Conservation (phyloP, 2,888 invertebrate genomes). For the Drosophila fulvimacula region DNA sequence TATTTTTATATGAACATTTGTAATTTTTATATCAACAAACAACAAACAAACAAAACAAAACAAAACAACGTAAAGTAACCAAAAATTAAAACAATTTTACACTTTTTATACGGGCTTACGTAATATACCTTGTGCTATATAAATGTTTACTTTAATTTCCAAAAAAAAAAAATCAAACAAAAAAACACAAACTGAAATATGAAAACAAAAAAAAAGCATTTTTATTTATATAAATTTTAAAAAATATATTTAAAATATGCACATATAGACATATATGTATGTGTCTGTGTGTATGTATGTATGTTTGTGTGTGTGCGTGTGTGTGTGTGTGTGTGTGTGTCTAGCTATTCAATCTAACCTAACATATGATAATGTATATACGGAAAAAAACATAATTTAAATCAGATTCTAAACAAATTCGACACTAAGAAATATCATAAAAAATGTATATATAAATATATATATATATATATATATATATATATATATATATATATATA, state of each 20-base stretch:
- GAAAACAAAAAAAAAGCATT: conserved; percentile 55
- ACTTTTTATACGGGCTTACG: conserved; percentile 78
- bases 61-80: not conserved
- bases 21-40: conserved; percentile 62
- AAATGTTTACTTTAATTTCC: conserved; percentile 68
- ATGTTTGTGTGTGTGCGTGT: not conserved
- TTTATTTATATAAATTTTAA: conserved; percentile 48
- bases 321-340: conserved; percentile 5
- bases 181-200: conserved; percentile 5
- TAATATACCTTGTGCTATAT: conserved; percentile 72
- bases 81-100: conserved; percentile 65
- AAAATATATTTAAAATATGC: conserved; percentile 13
- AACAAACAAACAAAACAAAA: conserved; percentile 44
- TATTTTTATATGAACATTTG: conserved; percentile 78
- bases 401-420: not conserved
- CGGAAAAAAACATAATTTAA: conserved; percentile 1
- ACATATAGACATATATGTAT: conserved; percentile 10
- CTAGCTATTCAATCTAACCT: conserved; percentile 3
- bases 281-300: not conserved
- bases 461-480: not conserved
- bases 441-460: not conserved
- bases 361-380: conserved; percentile 29
- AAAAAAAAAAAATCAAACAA: conserved; percentile 24
- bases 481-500: not conserved
- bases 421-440: not conserved